Base-by-base conservation (phyloP, 2,797 vertebrate genomes). In the Chaetodon trifasciatus region DNA sequence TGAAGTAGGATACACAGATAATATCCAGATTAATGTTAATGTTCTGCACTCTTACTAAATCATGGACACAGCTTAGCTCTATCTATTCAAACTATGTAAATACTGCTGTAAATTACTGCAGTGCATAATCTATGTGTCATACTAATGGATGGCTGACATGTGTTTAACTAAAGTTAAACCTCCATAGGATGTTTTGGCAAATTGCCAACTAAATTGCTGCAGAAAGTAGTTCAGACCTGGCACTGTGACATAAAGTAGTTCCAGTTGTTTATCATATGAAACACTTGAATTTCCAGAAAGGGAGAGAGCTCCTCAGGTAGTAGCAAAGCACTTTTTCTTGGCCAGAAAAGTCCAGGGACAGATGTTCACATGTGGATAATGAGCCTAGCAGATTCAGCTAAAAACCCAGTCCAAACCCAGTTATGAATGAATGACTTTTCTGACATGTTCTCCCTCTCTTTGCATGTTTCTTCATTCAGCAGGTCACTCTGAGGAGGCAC, bases 341-440 rank as follows among this genome's bases (percentile, higher is more conserved):
- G 23, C 21, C 17, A 35, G 44, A 60, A 50, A 44, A 53, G 17
- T 73, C 17, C 53, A 61, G 17, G 44, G 46, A 84, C 82, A 90
- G 78, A 86, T 89, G 86, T 83, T 87, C 50, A 62, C 39, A 42
- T 60, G n/a, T 57, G 63, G 66, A 32, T 85, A 86, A 91, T 64
- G 76, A 79, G 72, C 87, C 44, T 13, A 87, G 49, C 92, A 92
- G 93, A 84, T 79, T 84, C 24, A 42, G 50, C 23, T 44, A 39
- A 62, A 60, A 56, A 35, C 15, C 1, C 24, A 19, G 16, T 69
- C 76, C 78, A 74, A 62, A 16, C 2, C 23, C 42, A 44, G 64
- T 9, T 53, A 35, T 79, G 70, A 83, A 76, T 71, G 28, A 74
- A 66, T 47, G 53, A 73, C 52, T 71, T 67, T 79, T 74, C 75